Evolutionary conservation across 92 coral and sea anemone species (phyloP).

Genomic region (Bergia sp.): DNA sequence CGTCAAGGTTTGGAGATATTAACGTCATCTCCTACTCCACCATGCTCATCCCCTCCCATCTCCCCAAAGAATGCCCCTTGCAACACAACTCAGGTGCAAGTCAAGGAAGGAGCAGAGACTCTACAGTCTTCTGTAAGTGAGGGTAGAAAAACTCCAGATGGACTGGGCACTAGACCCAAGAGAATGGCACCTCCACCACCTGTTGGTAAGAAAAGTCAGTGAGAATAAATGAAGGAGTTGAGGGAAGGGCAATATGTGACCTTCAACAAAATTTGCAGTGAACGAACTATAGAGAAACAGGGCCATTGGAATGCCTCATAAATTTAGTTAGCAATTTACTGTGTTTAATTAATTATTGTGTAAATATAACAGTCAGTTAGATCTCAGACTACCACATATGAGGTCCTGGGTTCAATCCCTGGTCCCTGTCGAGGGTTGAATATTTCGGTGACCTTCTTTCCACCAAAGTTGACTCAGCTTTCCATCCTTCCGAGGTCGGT

Average conservation of each 20-base stretch:
- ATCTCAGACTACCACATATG: no score
- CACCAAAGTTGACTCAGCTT: no score
- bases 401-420: no score
- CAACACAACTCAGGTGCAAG: constrained; percentile 28
- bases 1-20: constrained; percentile 39
- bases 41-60: constrained; percentile 61
- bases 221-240: neutral
- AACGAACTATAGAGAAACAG: neutral
- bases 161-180: constrained; percentile 64
- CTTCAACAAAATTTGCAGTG: neutral
- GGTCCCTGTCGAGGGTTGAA: no score
- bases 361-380: no score
- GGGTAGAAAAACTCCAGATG: constrained; percentile 46
- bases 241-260: neutral
- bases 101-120: constrained; percentile 42
- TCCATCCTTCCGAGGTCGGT: no score
- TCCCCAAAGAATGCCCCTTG: constrained; percentile 50
- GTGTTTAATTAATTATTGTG: no score
- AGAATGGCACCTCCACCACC: constrained; percentile 88
- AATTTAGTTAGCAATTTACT: no score
- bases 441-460: no score
- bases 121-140: constrained; percentile 59
- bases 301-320: neutral
- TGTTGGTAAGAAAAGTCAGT: constrained; percentile 45
- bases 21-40: constrained; percentile 24